These are phyloP conservation scores for Phoebastria nigripes DNA, from an alignment of 2,797 vertebrate genomes.

Conservation along the genomic window DNA sequence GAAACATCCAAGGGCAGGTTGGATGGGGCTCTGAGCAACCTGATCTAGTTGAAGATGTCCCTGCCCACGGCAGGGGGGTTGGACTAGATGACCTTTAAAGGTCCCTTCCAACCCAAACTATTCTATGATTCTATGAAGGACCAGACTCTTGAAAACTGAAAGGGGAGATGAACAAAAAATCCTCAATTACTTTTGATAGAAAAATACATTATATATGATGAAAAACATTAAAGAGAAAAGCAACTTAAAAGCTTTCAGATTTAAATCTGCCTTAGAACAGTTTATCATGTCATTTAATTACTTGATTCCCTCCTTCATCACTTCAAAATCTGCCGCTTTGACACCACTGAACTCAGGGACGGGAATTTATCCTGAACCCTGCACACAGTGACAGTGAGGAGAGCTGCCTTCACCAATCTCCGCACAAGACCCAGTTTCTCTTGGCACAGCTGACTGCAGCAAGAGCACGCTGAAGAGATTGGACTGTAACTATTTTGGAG, in stretches of 20 bases:
- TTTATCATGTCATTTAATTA: background rate
- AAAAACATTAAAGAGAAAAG: background rate
- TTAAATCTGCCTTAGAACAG: background rate
- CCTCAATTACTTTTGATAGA: background rate
- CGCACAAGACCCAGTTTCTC: constrained; percentile 29
- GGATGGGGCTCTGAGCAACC: background rate
- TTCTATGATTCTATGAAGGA: background rate
- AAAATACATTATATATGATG: background rate
- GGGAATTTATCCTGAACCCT: background rate
- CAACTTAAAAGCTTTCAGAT: background rate
- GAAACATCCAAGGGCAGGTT: background rate
- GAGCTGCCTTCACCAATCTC: constrained; percentile 4
- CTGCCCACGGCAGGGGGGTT: background rate
- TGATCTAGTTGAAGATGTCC: background rate
- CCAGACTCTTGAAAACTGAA: background rate
- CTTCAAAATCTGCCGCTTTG: background rate
- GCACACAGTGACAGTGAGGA: background rate
- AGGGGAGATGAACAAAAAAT: background rate
- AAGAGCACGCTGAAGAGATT: background rate
- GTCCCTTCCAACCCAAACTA: background rate
- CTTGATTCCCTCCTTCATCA: background rate
- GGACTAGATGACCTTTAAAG: background rate
- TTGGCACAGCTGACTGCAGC: background rate
- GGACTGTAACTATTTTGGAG: constrained; percentile 43
- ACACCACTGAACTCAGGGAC: background rate